Percentiles rank a stretch among this genome's conserved stretches.
phyloP scores from a whole-genome alignment of 2,888 invertebrate genomes.

The Chelonus formosanus region DNA sequence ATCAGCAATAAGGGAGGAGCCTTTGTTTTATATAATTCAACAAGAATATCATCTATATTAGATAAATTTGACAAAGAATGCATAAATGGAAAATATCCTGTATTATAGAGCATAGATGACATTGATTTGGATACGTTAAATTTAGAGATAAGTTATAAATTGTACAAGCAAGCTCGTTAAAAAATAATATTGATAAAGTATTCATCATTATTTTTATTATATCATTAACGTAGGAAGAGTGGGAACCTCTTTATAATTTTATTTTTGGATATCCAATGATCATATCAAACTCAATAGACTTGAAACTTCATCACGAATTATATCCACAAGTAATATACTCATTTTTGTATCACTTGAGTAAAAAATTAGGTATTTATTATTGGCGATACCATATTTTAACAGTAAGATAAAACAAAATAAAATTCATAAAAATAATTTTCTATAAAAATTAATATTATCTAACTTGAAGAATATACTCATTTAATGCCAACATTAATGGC shows the following conservation, averaged over 20 bases:
- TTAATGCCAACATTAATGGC: constrained; percentile 75
- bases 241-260: constrained; percentile 76
- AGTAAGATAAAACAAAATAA: constrained; percentile 65
- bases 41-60: constrained; percentile 74
- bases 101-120: constrained; percentile 69
- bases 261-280: constrained; percentile 74
- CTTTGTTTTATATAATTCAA: constrained; percentile 82
- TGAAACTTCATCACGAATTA: constrained; percentile 67
- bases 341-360: constrained; percentile 73
- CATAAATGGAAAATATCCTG: constrained; percentile 68
- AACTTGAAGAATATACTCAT: constrained; percentile 74
- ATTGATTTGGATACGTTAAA: constrained; percentile 72
- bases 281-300: constrained; percentile 68
- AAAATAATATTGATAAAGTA: too few species aligned
- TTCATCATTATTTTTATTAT: background rate
- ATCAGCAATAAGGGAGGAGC: constrained; percentile 73
- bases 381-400: constrained; percentile 75
- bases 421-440: constrained; percentile 11
- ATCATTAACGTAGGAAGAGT: constrained; percentile 74
- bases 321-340: constrained; percentile 73
- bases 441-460: constrained; percentile 32
- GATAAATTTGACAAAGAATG: constrained; percentile 72
- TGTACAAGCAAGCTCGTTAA: too few species aligned
- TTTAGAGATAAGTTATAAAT: constrained; percentile 69
- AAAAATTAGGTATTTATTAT: constrained; percentile 79